Evolutionary conservation across 2,797 vertebrate genomes (phyloP).

Genomic region (Loriculus beryllinus): DNA sequence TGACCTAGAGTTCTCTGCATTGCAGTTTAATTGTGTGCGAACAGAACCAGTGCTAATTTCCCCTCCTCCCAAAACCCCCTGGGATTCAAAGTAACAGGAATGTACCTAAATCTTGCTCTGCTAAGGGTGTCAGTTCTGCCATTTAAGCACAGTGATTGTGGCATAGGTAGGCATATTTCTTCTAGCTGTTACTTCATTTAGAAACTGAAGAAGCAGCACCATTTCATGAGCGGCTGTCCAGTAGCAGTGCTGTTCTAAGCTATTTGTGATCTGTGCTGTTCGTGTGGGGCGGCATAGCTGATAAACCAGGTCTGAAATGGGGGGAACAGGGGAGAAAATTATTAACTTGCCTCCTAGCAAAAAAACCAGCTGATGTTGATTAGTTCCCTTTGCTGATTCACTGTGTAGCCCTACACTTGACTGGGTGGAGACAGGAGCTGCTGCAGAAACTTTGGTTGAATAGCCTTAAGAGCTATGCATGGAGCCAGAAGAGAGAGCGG

Average conservation of each 20-base stretch:
- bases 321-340: rapidly evolving
- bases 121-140: not conserved
- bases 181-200: not conserved
- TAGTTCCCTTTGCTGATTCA: not conserved
- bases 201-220: not conserved
- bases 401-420: too few species aligned
- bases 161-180: not conserved
- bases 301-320: not conserved
- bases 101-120: not conserved
- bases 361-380: not conserved
- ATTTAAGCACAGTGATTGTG: not conserved
- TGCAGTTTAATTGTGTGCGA: not conserved
- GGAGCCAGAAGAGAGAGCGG: rapidly evolving
- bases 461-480: not conserved
- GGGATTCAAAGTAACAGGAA: not conserved
- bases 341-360: not conserved
- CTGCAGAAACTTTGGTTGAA: not conserved
- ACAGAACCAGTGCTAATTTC: not conserved
- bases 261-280: not conserved
- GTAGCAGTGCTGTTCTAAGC: not conserved
- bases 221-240: not conserved
- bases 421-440: not conserved
- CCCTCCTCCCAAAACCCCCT: rapidly evolving
- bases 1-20: not conserved
- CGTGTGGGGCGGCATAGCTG: rapidly evolving